Base-by-base conservation (phyloP, 2,888 invertebrate species). In the Caenorhabditis doughertyi region DNA sequence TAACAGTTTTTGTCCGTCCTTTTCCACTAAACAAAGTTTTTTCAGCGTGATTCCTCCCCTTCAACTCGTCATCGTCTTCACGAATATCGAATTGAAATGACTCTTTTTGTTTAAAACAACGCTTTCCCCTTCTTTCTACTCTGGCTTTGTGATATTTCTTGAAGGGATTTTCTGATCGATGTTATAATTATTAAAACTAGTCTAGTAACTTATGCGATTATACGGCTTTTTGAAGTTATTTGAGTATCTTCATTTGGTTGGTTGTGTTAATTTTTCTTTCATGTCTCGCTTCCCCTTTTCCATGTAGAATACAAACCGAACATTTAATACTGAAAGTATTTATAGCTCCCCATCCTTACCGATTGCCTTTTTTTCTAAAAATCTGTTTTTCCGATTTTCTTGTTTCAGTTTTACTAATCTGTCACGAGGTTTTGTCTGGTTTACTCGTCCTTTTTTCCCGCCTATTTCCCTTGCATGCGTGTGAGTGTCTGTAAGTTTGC, bases 341-440 rank as follows among this genome's bases (percentile, higher is more conserved):
- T 53, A 62, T 42, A 51, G 42, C 35, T 60, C 49, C 21, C 35
- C 32, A 16, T n/a, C 25, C 51, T 11, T 23, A 44, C 29, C 29
- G 5, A 60, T 60, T 60, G 49, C 64, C 53, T 67, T 67, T 62
- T 62, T 53, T 27, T 56, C 27, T 27, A 18, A 21, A 42, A 44
- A n/a, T n/a, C n/a, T n/a, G 18, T 56, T 32, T 55, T 49, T 53
- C 42, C 32, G 35, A 49, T 67, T 58, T 65, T 67, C 58, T 64
- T 73, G 73, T 73, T 72, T 73, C 73, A 73, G 73, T 73, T 73
- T 55, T 64, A 73, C 73, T 73, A 73, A 73, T 73, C 73, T 60
- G 49, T 18, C 71, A 71, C 71, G 71, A 71, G 71, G 58, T 71
- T 73, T 29, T 53, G 25, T 49, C 49, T 71, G 47, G 49, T 56